phyloP scores from a whole-genome alignment of 2,888 invertebrate species.

The Caenorhabditis plicata region DNA sequence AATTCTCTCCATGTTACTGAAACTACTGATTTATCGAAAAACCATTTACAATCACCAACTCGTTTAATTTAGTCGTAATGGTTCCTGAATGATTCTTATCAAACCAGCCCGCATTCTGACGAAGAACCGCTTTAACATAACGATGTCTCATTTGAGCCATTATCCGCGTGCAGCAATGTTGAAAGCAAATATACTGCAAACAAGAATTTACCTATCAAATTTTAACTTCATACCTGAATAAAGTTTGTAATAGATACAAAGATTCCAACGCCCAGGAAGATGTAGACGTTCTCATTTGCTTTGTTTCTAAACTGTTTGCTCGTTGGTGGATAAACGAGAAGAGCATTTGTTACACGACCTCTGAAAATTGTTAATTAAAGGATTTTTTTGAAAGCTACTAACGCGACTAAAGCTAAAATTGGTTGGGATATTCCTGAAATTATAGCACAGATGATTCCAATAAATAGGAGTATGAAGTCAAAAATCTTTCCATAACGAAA shows the following conservation, averaged over 20 bases:
- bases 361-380: slow-evolving; percentile 9
- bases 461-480: slow-evolving; percentile 38
- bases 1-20: slow-evolving; percentile 30
- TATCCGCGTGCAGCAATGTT: slow-evolving; percentile 48
- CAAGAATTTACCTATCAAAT: slow-evolving; percentile 8
- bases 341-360: slow-evolving; percentile 49
- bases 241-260: slow-evolving; percentile 45
- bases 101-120: slow-evolving; percentile 59
- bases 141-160: slow-evolving; percentile 45
- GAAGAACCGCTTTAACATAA: slow-evolving; percentile 43
- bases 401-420: slow-evolving; percentile 41
- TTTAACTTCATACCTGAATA: slow-evolving; percentile 36
- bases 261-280: slow-evolving; percentile 51
- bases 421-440: slow-evolving; percentile 46
- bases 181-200: slow-evolving; percentile 55
- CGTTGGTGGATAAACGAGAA: slow-evolving; percentile 40
- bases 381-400: not conserved
- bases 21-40: slow-evolving; percentile 3
- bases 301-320: slow-evolving; percentile 36
- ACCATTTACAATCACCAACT: slow-evolving; percentile 30
- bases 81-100: slow-evolving; percentile 53
- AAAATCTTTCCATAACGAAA: slow-evolving; percentile 43
- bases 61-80: slow-evolving; percentile 49
- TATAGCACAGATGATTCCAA: slow-evolving; percentile 41
- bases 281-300: slow-evolving; percentile 53